These are phyloP conservation scores for Lasiurus cinereus DNA, from an alignment of 2,113 vertebrate genomes.

Conservation along the genomic window DNA sequence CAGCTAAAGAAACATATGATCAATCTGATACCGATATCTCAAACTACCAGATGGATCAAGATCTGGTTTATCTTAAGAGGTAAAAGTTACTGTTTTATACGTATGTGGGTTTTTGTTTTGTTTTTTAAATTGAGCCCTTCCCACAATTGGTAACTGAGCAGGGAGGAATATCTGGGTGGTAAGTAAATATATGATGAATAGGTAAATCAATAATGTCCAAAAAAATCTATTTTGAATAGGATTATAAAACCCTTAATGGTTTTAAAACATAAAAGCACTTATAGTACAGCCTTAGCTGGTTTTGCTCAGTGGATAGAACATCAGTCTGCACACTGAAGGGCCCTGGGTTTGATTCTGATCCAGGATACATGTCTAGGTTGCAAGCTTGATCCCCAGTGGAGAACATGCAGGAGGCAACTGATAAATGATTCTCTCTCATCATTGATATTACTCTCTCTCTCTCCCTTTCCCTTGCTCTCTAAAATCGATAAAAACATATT, in stretches of 20 bases:
- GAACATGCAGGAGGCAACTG: too few relatives aligned
- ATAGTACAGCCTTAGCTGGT: too few relatives aligned
- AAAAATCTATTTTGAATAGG: not conserved
- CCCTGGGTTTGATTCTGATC: too few relatives aligned
- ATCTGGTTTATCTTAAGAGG: constrained; percentile 78
- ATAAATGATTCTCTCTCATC: too few relatives aligned
- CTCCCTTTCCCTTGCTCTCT: too few relatives aligned
- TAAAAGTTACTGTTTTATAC: constrained; percentile 15
- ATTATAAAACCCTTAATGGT: not conserved
- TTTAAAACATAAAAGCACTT: not conserved
- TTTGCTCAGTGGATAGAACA: too few relatives aligned
- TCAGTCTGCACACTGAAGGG: too few relatives aligned
- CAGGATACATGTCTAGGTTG: too few relatives aligned
- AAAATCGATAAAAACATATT: too few relatives aligned
- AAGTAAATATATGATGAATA: not conserved
- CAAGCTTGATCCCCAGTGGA: too few relatives aligned
- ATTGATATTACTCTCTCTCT: too few relatives aligned
- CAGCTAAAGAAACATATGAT: not conserved
- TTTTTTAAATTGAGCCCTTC: not conserved
- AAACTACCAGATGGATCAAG: not conserved
- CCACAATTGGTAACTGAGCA: not conserved
- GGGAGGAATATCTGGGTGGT: not conserved
- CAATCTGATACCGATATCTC: not conserved
- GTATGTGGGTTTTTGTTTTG: not conserved
- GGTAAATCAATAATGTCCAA: not conserved